Base-by-base conservation (phyloP, 2,113 vertebrate genomes). In the Cephalopterus ornatus region DNA sequence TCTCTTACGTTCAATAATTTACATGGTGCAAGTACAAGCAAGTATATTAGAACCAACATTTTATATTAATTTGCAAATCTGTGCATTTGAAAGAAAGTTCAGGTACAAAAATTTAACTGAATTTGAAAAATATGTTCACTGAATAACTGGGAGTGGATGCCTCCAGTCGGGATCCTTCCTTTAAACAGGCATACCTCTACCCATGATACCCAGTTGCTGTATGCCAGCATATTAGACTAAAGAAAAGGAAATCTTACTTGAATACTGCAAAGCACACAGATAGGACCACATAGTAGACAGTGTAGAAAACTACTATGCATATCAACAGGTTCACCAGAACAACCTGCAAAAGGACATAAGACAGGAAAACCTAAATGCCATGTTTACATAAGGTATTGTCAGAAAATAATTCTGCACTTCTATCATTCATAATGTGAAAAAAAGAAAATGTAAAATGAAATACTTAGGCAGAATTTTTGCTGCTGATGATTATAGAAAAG, bases 231-330 rank as follows among this genome's bases (percentile, higher is more conserved):
- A 39, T 68, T 33, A 47, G 39, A 59, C 12, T 66, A n/a, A 83
- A 86, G 66, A 41, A 30, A 71, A 39, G 27, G 14, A 41, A 50
- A 78, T 90, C 98, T 98, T 96, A 99, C 98, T 97, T 98, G 98
- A 99, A 98, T 42, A 88, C 97, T 87, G 98, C 96, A 27, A 98
- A 98, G 91, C 98, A 98, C 66, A 98, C 85, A 7, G 98, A 98
- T 19, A 98, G 98, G 56, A 98, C 97, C 97, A 98, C 96, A 23
- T 98, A 99, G 93, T 98, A 99, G 37, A 99, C 95, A 21, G 97
- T 94, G 88, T 98, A 99, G 97, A 99, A 99, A 93, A 98, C 98
- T 91, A 97, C 33, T 90, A 98, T 87, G 91, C 98, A 98, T 49
- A 98, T 87, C 83, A 98, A 93, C 80, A 99, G 94, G 50, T 98